Base-by-base conservation (phyloP, 2,797 vertebrate species). In the Urophycis tenuis region DNA sequence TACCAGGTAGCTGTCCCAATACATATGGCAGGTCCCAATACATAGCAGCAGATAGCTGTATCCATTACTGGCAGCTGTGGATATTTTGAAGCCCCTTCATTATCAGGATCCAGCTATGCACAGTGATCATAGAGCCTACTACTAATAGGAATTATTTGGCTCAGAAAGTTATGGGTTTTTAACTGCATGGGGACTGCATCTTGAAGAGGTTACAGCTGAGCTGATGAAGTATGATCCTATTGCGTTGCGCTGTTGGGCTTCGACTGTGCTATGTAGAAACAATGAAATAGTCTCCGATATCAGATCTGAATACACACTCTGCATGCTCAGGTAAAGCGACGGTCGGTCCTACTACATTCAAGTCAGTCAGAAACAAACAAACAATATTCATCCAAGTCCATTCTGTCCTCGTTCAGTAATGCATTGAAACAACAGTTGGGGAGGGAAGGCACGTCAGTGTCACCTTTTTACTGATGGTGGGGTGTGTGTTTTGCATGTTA, bases 201-300 rank as follows among this genome's bases (percentile, higher is more conserved):
- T 25, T 67, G 25, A 67, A 67, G 60, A 67, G 60, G 25, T 67
- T 29, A 67, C 53, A 60, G 10, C 10, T 73, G 34, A 70, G 64
- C 73, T 76, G 72, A 71, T 71, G 71, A 29, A 64, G 22, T 78
- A 76, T 41, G 17, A 41, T 74, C 80, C 35, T 77, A 41, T 36
- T 17, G 15, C 60, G 14, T 77, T 78, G 35, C 31, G 31, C 69
- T 15, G 12, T 71, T 83, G 34, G 25, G 34, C 60, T 70, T 79
- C 78, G 76, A 79, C 67, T 81, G 49, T 84, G 73, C 41, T 78
- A 79, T 81, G 74, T 83, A n/a, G 79, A 75, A 33, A 70, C 75
- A 3, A n/a, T 34, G 45, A 25, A 32, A 7, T 11, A 33, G 32
- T n/a, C 2, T 33, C 41, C 15, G 29, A 25, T 60, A 10, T 17